Percentiles rank a stretch among this genome's conserved stretches.
Evolutionary conservation across 2,888 invertebrate species (phyloP).

Genomic region (Brachylomia viminalis): DNA sequence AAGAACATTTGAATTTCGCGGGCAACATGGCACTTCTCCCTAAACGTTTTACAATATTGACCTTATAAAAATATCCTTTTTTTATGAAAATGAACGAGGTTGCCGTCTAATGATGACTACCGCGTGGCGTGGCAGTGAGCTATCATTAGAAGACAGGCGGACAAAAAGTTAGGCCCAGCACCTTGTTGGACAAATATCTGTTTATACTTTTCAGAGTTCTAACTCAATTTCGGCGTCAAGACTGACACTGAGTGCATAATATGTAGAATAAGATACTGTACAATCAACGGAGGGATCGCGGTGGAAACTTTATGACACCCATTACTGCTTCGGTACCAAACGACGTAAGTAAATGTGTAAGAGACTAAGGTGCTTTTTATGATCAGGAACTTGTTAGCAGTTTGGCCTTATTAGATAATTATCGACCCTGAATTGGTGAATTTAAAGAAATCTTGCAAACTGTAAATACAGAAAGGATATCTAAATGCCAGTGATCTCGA

Average conservation of each 20-base stretch:
- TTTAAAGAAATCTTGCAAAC: neutral
- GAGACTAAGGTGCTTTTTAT: neutral
- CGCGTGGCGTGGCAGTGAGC: slow-evolving; percentile 27
- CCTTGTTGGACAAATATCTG: neutral
- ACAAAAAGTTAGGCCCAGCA: slow-evolving; percentile 21
- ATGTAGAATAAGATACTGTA: neutral
- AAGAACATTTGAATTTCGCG: no score
- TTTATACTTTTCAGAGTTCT: slow-evolving; percentile 7
- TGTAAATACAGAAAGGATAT: neutral
- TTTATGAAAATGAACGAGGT: neutral
- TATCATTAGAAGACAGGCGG: slow-evolving; percentile 32
- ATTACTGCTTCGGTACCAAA: slow-evolving; percentile 32
- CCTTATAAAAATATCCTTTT: neutral
- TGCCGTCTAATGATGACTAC: slow-evolving; percentile 22
- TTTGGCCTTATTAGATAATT: no score
- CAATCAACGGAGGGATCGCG: slow-evolving; percentile 42
- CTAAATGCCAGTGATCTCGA: neutral
- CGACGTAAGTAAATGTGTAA: neutral
- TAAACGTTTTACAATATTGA: neutral
- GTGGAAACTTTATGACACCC: neutral
- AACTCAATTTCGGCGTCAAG: neutral
- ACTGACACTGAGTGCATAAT: neutral
- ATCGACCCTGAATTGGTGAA: no score
- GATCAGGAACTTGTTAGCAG: neutral
- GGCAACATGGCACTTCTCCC: no score